Evolutionary conservation across 2,888 invertebrate genomes (phyloP), one percentile per base, ranked within the genome.

Genomic region (Megaustenia siamemsis): DNA sequence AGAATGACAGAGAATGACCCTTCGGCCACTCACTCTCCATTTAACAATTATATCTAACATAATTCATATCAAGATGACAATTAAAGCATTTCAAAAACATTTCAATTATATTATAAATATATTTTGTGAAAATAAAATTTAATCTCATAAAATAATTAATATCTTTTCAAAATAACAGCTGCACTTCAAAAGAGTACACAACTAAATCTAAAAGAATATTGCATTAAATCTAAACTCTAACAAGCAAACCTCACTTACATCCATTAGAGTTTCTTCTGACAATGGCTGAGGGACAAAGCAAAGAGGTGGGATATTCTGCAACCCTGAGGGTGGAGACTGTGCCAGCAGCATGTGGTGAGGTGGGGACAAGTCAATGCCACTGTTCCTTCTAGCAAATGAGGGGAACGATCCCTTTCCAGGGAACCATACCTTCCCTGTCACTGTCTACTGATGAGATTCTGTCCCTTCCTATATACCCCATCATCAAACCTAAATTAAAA

Each of bases 261-360:
- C 98, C 92, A 99, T 96, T 76, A 99, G 95, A 28, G 98, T 98
- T 95, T 99, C 99, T 94, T 98, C 98, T 82, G 98, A 97, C 91
- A 99, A 95, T 94, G 98, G 98, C 24, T 98, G 98, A 32, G 98
- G 97, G 92, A 97, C 96, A 95, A 97, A 97, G 6, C 79, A 53
- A 89, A 96, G 95, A 87, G 96, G 95, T 35, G 96, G 96, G 18
- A 93, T 94, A 77, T 94, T 94, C 89, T 90, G 89, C 2, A 88
- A 82, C 3, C 63, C 66, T 1, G 60, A n/a, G 21, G 87, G 79
- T 1, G 87, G 86, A 5, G 87, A 87, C 45, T 75, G 78, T n/a
- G 86, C 82, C 53, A 86, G 91, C 86, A 90, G 88, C 71, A 90
- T 76, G 2, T 91, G 89, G 6, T 89, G 86, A 15, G 92, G 90